phyloP scores from a whole-genome alignment of 2,113 vertebrate genomes.

The Bucco capensis region DNA sequence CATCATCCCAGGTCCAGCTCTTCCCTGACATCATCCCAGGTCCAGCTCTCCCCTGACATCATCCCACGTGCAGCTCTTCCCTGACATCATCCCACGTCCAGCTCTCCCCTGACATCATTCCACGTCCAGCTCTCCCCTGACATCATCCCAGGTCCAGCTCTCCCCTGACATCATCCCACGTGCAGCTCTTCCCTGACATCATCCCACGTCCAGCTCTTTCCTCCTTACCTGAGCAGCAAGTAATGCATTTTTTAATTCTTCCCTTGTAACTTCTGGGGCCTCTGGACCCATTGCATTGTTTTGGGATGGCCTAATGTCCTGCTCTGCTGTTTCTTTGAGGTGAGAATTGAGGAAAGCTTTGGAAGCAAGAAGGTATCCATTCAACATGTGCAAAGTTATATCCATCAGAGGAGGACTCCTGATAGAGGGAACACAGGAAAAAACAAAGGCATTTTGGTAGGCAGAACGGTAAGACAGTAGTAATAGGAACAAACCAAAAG shows the following conservation, averaged over 20 bases:
- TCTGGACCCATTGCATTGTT: constrained; percentile 85
- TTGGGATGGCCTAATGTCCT: constrained; percentile 85
- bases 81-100: too few species aligned
- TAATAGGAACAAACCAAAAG: not conserved
- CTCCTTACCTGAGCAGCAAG: constrained; percentile 89
- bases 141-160: too few species aligned
- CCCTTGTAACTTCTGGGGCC: constrained; percentile 92
- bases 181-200: not conserved
- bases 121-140: not conserved
- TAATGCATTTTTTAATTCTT: constrained; percentile 95
- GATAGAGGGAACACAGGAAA: not conserved
- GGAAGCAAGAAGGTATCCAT: constrained; percentile 93
- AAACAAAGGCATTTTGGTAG: not conserved
- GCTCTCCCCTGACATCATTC: not conserved
- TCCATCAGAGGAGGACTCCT: constrained; percentile 98
- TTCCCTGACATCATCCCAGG: too few species aligned
- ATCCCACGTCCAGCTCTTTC: not conserved
- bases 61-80: not conserved
- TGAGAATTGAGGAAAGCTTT: constrained; percentile 94
- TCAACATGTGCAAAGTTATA: constrained; percentile 94
- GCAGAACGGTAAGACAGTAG: not conserved
- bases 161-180: not conserved
- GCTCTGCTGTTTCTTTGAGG: constrained; percentile 93
- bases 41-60: not conserved
- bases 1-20: not conserved